Percentiles rank a stretch among this genome's conserved stretches.
phyloP scores from a whole-genome alignment of 2,113 vertebrate genomes.

The Aptenodytes patagonicus region DNA sequence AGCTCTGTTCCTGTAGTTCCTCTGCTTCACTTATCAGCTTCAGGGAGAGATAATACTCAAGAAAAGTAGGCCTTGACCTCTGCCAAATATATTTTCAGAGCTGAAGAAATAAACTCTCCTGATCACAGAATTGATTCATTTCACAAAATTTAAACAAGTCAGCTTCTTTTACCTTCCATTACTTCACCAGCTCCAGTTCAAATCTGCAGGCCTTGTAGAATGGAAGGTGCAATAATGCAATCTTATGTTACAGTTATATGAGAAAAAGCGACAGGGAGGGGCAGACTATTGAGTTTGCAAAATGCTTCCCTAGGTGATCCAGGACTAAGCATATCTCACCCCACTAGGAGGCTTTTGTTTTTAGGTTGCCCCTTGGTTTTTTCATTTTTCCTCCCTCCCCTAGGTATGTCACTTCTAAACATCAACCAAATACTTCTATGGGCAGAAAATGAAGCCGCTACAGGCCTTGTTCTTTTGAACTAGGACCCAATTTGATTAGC shows the following conservation, averaged over 20 bases:
- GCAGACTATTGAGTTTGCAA: neutral
- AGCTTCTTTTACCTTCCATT: neutral
- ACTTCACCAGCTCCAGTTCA: neutral
- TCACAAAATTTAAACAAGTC: neutral
- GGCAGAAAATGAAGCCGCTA: slow-evolving; percentile 31
- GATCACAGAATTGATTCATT: neutral
- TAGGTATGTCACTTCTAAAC: slow-evolving; percentile 29
- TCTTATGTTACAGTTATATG: neutral
- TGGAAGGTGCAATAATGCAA: neutral
- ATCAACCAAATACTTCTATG: slow-evolving; percentile 14
- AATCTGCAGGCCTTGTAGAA: neutral
- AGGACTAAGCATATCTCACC: neutral
- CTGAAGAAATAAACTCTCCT: neutral
- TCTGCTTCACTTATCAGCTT: neutral
- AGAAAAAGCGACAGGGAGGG: neutral
- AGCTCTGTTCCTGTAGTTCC: neutral
- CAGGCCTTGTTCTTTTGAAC: slow-evolving; percentile 19
- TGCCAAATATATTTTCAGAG: neutral
- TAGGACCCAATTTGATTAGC: neutral
- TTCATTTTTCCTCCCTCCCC: neutral
- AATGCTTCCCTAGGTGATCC: neutral
- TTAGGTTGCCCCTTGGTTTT: slow-evolving; percentile 1
- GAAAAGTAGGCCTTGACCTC: neutral
- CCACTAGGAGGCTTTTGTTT: neutral
- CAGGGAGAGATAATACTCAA: neutral